These are phyloP conservation scores for Brachypalpus laphriformis DNA, from an alignment of 2,888 invertebrate species.

Conservation along the genomic window DNA sequence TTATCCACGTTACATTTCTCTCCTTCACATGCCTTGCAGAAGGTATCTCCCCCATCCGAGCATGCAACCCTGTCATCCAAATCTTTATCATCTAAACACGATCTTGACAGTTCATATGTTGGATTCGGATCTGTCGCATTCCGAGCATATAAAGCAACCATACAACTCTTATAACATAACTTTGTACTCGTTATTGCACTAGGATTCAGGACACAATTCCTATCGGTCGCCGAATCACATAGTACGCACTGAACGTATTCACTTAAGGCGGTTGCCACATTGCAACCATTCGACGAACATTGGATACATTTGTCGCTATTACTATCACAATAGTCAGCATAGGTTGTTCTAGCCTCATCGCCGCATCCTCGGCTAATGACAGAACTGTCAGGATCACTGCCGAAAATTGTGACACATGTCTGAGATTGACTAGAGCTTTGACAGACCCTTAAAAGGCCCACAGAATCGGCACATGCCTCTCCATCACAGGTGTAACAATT, in stretches of 20 bases:
- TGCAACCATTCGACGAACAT: conserved; percentile 74
- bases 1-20: conserved; percentile 60
- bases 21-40: conserved; percentile 60
- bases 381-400: conserved; percentile 38
- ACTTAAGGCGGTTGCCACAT: conserved; percentile 48
- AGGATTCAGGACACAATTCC: conserved; percentile 62
- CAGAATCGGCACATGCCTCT: conserved; percentile 74
- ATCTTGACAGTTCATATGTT: conserved; percentile 65
- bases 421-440: conserved; percentile 73
- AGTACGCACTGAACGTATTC: conserved; percentile 67
- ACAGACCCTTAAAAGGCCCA: conserved; percentile 76
- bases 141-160: conserved; percentile 68
- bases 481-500: conserved; percentile 77
- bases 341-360: conserved; percentile 46
- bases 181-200: conserved; percentile 31
- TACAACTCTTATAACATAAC: conserved; percentile 65
- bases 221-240: conserved; percentile 65
- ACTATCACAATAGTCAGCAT: conserved; percentile 42
- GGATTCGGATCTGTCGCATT: conserved; percentile 1
- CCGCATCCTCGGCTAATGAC: conserved; percentile 78
- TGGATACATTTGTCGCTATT: conserved; percentile 67
- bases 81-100: conserved; percentile 75
- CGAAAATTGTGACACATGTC: conserved; percentile 77
- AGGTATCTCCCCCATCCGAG: conserved; percentile 23
- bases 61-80: conserved; percentile 54